Base-by-base conservation (phyloP, 2,888 invertebrate species). In the Tortrix viridana region DNA sequence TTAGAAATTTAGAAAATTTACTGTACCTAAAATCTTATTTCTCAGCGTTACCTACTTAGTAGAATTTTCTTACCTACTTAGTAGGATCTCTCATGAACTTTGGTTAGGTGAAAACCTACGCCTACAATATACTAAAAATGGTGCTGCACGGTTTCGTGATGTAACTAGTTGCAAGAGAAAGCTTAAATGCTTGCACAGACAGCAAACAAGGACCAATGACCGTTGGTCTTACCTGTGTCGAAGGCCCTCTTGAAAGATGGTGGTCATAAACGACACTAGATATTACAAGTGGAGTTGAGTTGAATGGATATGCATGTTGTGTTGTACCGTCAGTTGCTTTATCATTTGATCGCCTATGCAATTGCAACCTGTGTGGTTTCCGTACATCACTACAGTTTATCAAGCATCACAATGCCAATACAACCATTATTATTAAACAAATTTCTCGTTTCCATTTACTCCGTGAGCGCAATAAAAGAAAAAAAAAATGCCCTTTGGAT, bases 101-200 rank as follows among this genome's bases (percentile, higher is more conserved):
- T 32, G 12, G 9, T 2, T 26, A 26, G 3, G 9, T 9, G 26
- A 26, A 32, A 32, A 12, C 32, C 32, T 32, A 32, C 32, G 32
- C 32, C 32, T 32, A 16, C 16, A 43, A 16, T 43, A 43, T 14
- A 43, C n/a, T 43, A 9, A 32, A 32, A 62, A 50, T 46, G 38
- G 44, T 37, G 23, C 22, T 43, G 18, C 20, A 47, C 50, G 49
- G 20, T 41, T 18, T 16, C 37, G 44, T 62, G 61, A 56, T 38
- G 61, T 62, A 62, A 61, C 55, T 19, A 32, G 32, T 12, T 32
- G 56, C 61, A n/a, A 62, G 61, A 62, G 61, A 62, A 62, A 62
- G 61, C 44, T 32, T 32, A 32, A 44, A 49, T 55, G 22, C 50
- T 56, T 23, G 56, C 23, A 56, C 38, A 37, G 16, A 16, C 47